These are phyloP conservation scores for Sisyra terminalis DNA, from an alignment of 2,888 invertebrate genomes.

Conservation along the genomic window DNA sequence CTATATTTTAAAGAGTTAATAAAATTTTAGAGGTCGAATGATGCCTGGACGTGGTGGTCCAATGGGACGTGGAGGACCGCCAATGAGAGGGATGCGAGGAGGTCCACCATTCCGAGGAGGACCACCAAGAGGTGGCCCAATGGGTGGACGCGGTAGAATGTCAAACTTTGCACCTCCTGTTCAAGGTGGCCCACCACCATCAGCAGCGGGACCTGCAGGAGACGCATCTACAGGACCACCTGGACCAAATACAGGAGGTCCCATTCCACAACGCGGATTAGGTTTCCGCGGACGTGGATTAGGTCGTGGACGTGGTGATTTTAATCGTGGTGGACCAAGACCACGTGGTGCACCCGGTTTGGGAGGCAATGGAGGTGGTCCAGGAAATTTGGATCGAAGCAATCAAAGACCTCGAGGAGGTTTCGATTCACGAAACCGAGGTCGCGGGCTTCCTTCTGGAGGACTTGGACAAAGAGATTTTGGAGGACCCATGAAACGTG, in stretches of 20 bases:
- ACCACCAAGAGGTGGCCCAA: constrained; percentile 14
- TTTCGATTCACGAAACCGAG: constrained; percentile 4
- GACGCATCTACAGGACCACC: constrained; percentile 10
- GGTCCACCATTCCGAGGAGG: constrained; percentile 16
- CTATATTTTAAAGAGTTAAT: not conserved
- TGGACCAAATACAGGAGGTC: not conserved
- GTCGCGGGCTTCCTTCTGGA: constrained; percentile 8
- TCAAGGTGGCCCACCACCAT: constrained; percentile 9
- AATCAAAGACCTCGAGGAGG: not conserved
- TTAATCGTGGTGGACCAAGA: constrained; percentile 4
- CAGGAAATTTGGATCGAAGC: not conserved
- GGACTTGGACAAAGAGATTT: constrained; percentile 12
- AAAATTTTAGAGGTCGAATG: constrained; percentile 8
- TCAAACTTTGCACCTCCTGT: constrained; percentile 11
- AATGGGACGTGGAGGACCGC: constrained; percentile 13
- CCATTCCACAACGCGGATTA: constrained; percentile 7
- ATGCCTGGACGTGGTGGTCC: constrained; percentile 10
- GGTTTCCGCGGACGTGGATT: constrained; percentile 14
- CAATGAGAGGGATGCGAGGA: constrained; percentile 13
- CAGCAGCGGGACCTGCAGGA: constrained; percentile 9
- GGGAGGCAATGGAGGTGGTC: constrained; percentile 7
- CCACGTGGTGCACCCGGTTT: constrained; percentile 1
- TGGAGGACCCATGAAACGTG: constrained; percentile 14
- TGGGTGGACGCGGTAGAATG: constrained; percentile 13
- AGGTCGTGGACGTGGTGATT: constrained; percentile 10